A percentile compares a stretch with the other conserved stretches of the same genome.
Conservation (phyloP, 2,113 vertebrate genomes). For the Orthonyx spaldingii region DNA sequence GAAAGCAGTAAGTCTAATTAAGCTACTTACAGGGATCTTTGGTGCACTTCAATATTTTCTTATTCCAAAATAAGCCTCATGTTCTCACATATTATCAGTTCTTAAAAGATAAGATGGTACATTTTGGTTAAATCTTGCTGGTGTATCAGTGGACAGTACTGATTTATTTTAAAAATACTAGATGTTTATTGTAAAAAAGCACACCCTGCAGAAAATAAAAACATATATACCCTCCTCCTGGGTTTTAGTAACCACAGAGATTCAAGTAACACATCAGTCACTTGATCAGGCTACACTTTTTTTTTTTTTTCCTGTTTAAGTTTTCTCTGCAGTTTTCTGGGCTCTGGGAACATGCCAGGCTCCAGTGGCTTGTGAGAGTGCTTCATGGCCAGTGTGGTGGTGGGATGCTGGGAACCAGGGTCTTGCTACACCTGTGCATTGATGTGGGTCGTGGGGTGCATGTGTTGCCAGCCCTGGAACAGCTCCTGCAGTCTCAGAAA, state of each 20-base stretch:
- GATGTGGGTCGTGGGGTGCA: accelerated
- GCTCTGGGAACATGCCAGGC: not conserved
- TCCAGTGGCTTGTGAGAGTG: not conserved
- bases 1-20: not conserved
- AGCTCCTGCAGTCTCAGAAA: not conserved
- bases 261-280: not conserved
- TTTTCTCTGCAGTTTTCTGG: not conserved
- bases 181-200: not conserved
- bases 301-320: not conserved
- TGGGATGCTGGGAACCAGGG: not conserved
- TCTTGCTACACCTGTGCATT: no score
- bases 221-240: accelerated
- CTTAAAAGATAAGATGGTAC: not conserved
- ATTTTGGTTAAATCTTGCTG: not conserved
- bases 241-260: not conserved
- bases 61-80: not conserved
- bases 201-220: not conserved
- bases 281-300: not conserved
- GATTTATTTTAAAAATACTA: not conserved
- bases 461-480: not conserved
- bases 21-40: not conserved
- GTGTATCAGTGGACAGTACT: no score
- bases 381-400: accelerated
- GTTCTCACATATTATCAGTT: not conserved
- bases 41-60: not conserved